Evolutionary conservation across 2,113 vertebrate genomes (phyloP).

Genomic region (Cardinalis cardinalis): DNA sequence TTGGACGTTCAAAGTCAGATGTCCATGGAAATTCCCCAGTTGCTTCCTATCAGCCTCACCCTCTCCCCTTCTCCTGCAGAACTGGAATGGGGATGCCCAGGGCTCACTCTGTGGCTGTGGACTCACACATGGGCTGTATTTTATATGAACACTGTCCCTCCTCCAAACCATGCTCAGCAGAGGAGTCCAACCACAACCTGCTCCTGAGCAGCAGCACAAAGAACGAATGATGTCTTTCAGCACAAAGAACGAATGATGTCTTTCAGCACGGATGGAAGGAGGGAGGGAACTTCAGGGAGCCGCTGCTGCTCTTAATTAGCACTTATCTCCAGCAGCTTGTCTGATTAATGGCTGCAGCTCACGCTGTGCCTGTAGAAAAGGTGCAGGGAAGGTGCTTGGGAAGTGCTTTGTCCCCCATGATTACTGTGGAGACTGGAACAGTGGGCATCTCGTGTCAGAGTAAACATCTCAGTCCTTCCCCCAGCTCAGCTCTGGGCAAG

Average conservation of each 20-base stretch:
- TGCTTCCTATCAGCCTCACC: not conserved
- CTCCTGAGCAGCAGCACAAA: not conserved
- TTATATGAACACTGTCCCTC: not conserved
- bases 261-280: not conserved
- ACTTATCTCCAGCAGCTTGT: constrained; percentile 19
- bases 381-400: not conserved
- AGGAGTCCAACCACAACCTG: not conserved
- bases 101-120: not conserved
- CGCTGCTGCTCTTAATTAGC: not conserved
- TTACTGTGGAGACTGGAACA: not conserved
- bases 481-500: not conserved
- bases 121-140: not conserved
- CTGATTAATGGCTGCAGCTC: constrained; percentile 45
- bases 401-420: not conserved
- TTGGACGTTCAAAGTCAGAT: not conserved
- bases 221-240: not conserved
- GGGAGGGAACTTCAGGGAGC: not conserved
- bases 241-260: not conserved
- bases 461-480: not conserved
- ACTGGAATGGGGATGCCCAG: not conserved
- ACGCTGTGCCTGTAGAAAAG: not conserved
- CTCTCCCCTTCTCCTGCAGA: not conserved
- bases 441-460: not conserved
- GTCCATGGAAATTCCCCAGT: not conserved
- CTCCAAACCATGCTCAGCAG: not conserved